phyloP scores from a whole-genome alignment of 2,113 vertebrate species.

The Brachionichthys hirsutus region DNA sequence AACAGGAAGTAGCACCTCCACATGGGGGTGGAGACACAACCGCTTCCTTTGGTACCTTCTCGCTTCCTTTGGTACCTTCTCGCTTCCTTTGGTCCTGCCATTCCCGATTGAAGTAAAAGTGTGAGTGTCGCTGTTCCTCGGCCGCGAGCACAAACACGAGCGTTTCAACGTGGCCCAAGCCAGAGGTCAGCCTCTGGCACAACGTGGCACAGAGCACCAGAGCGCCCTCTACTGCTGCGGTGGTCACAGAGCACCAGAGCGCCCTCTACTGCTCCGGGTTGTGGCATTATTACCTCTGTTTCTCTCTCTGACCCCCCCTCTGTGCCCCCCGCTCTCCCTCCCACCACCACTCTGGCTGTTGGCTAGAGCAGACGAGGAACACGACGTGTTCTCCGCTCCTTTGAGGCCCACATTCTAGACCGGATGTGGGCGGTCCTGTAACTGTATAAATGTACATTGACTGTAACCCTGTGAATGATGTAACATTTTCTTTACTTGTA shows the following conservation, averaged over 20 bases:
- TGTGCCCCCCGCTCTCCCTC: constrained; percentile 10
- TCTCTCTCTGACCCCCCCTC: constrained; percentile 30
- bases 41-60: too few relatives aligned
- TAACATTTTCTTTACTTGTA: constrained; percentile 88
- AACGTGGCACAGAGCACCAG: constrained; percentile 64
- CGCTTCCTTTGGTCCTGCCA: too few relatives aligned
- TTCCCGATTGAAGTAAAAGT: too few relatives aligned
- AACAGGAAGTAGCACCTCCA: too few relatives aligned
- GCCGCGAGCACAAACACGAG: constrained; percentile 62
- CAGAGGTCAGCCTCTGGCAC: constrained; percentile 38
- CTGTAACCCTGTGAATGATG: constrained; percentile 88
- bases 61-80: too few relatives aligned
- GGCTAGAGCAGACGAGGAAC: constrained; percentile 31
- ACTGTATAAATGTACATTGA: constrained; percentile 85
- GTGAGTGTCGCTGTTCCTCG: constrained; percentile 62
- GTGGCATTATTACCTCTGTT: constrained; percentile 21
- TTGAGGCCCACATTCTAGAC: constrained; percentile 39
- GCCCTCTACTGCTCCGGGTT: constrained; percentile 63
- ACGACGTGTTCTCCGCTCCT: constrained; percentile 24
- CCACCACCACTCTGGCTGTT: constrained; percentile 43
- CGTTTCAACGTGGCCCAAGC: constrained; percentile 38
- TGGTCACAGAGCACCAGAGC: constrained; percentile 42
- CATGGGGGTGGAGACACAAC: too few relatives aligned
- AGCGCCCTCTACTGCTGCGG: constrained; percentile 68
- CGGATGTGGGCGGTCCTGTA: constrained; percentile 73